Evolutionary conservation across 2,888 invertebrate genomes (phyloP), one percentile per base, ranked within the genome.

Genomic region (Patella depressa): DNA sequence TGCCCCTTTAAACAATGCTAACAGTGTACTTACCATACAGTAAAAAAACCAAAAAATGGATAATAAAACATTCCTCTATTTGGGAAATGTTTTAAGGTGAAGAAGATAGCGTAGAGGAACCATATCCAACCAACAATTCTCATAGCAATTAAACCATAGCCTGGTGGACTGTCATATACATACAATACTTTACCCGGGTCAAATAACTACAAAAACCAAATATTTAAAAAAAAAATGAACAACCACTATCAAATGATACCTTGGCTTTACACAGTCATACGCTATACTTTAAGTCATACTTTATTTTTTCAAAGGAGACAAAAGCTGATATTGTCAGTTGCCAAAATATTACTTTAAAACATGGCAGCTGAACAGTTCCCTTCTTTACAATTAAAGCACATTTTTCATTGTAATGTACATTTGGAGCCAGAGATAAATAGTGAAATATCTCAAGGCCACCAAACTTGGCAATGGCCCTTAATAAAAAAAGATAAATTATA

Each of bases 141-240:
- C 75, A 97, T 91, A 7, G 84, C 87, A 14, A 97, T 94, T 9
- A 98, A 92, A 0, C 95, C 95, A 87, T 96, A 96, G 0, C 98
- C 98, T 0, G 97, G 96, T 0, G 96, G 95, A 70, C 96, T 96
- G 92, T 98, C 97, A 88, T 97, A 98, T 2, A 97, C 91, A 89
- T 98, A 97, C 15, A 97, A 90, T 0, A 98, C 97, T 91, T 96
- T 94, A 2, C 97, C 98, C 0, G 97, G 97, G 91, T 98, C 98
- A 89, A 97, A 97, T 1, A 95, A 94, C 96, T 96, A 90, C 0
- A 86, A 78, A 15, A 57, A 14, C 24, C 12, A 80, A 59, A 54
- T 17, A 45, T 17, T 34, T 72, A 14, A 53, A 72, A 72, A 72
- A 70, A 19, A 29, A 29, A 15, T 29, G 17, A 24, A 70, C 70